Evolutionary conservation across 2,888 invertebrate species (phyloP).

Genomic region (Melieria crassipennis): DNA sequence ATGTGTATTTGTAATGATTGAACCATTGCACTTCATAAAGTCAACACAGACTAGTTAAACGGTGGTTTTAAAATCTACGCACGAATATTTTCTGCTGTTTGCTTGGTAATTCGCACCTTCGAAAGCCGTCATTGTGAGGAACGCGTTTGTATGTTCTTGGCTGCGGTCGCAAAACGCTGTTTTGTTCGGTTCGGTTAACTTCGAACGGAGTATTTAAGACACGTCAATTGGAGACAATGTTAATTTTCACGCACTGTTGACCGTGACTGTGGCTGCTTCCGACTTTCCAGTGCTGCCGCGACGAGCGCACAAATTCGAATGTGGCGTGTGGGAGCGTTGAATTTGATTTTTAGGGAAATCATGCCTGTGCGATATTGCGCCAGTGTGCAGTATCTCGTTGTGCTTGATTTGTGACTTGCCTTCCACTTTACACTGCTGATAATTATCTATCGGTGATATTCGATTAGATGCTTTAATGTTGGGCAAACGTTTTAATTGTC

Average conservation of each 20-base stretch:
- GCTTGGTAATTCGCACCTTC: conserved; percentile 40
- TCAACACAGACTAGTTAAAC: too few relatives aligned
- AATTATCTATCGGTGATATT: conserved; percentile 13
- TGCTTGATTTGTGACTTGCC: neutral
- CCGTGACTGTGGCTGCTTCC: neutral
- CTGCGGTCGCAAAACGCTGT: neutral
- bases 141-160: neutral
- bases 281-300: conserved; percentile 16
- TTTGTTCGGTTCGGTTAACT: neutral
- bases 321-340: neutral
- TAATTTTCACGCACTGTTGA: neutral
- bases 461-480: neutral
- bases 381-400: neutral
- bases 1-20: too few relatives aligned
- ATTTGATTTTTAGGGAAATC: neutral
- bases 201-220: neutral
- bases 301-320: conserved; percentile 26
- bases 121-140: conserved; percentile 42
- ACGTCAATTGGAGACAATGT: neutral
- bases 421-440: neutral
- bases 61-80: too few relatives aligned
- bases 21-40: too few relatives aligned
- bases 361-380: neutral
- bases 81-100: too few relatives aligned
- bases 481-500: too few relatives aligned